These are phyloP conservation scores for Calcarius ornatus DNA, from an alignment of 2,113 vertebrate species.

Conservation along the genomic window DNA sequence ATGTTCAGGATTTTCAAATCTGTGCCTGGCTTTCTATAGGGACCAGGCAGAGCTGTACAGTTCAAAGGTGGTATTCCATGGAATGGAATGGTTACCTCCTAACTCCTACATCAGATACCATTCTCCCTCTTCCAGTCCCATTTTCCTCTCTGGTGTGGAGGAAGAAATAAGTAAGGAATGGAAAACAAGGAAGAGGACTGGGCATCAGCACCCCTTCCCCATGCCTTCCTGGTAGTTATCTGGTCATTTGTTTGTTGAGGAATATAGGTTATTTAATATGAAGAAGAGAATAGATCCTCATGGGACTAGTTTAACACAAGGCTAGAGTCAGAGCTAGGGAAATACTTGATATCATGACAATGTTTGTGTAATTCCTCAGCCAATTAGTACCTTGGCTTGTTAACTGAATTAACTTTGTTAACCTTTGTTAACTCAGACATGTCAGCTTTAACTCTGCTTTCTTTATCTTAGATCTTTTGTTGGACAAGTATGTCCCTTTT, in stretches of 20 bases:
- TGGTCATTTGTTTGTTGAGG: background rate
- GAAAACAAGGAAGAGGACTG: background rate
- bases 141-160: background rate
- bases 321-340: background rate
- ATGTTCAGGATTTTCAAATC: background rate
- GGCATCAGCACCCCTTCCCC: background rate
- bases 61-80: background rate
- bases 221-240: background rate
- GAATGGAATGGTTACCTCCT: background rate
- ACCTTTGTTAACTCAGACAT: background rate
- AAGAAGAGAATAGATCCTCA: background rate
- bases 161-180: background rate
- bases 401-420: conserved; percentile 30
- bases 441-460: background rate
- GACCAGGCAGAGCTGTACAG: background rate
- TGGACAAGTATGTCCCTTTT: background rate
- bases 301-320: background rate
- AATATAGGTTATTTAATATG: background rate
- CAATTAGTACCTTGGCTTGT: background rate
- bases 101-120: background rate
- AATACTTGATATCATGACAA: conserved; percentile 1
- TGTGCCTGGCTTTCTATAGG: background rate
- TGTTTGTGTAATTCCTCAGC: background rate
- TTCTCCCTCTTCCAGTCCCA: background rate
- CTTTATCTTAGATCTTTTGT: conserved; percentile 9